These are phyloP conservation scores for Labroides dimidiatus DNA, from an alignment of 2,797 vertebrate species.

Conservation along the genomic window DNA sequence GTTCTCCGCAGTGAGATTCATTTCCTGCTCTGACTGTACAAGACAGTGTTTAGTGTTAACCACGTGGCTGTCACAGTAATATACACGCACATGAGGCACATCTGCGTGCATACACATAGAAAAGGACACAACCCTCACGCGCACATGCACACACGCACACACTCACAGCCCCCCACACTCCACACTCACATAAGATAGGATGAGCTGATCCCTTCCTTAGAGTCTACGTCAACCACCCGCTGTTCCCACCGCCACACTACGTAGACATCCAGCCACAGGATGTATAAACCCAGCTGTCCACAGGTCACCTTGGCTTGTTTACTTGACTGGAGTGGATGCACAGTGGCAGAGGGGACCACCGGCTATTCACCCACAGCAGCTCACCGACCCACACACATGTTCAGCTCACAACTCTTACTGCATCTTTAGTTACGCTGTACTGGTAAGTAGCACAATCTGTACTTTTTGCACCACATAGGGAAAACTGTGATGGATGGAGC, in stretches of 20 bases:
- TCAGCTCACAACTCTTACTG: slow-evolving; percentile 42
- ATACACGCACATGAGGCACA: slow-evolving; percentile 44
- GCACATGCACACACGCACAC: slow-evolving; percentile 30
- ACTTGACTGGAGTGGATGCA: slow-evolving; percentile 65
- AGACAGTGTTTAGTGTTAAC: slow-evolving; percentile 66
- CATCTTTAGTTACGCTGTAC: slow-evolving; percentile 44
- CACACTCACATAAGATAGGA: slow-evolving; percentile 61
- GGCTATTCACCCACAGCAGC: slow-evolving; percentile 39
- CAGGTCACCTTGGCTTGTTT: slow-evolving; percentile 83
- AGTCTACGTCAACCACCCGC: slow-evolving; percentile 79
- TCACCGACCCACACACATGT: slow-evolving; percentile 37
- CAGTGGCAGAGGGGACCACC: slow-evolving; percentile 60
- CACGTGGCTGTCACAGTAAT: slow-evolving; percentile 69
- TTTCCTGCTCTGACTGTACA: slow-evolving; percentile 62
- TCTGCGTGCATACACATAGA: slow-evolving; percentile 31
- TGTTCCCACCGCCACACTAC: slow-evolving; percentile 65
- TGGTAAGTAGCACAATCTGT: slow-evolving; percentile 64
- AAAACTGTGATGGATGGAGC: slow-evolving; percentile 48
- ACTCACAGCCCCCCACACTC: slow-evolving; percentile 20
- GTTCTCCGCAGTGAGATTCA: slow-evolving; percentile 49
- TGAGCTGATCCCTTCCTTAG: slow-evolving; percentile 76
- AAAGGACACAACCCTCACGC: slow-evolving; percentile 18
- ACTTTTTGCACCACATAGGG: slow-evolving; percentile 47
- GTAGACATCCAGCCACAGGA: slow-evolving; percentile 67
- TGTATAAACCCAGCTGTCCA: slow-evolving; percentile 74